Conservation (phyloP, 2,113 vertebrate species). For the Morphnarchus princeps region DNA sequence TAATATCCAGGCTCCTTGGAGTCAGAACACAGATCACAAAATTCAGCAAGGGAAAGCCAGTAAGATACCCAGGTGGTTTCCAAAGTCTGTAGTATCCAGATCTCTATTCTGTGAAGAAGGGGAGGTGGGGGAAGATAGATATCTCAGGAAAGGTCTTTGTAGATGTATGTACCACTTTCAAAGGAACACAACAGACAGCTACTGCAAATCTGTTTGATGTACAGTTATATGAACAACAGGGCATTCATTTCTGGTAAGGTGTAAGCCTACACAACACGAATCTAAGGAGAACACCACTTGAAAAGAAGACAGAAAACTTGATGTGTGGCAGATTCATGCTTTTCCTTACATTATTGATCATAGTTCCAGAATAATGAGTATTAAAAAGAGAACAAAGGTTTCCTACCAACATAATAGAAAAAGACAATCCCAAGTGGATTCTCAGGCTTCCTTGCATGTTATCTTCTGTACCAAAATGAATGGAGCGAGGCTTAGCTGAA, state of each 20-base stretch:
- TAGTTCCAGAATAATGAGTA: background rate
- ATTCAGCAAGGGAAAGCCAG: background rate
- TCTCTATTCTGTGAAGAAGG: background rate
- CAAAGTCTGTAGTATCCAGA: background rate
- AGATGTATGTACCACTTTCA: background rate
- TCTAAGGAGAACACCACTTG: background rate
- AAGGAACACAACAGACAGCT: background rate
- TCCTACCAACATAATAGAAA: background rate
- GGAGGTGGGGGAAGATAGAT: background rate
- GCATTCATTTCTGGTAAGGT: background rate
- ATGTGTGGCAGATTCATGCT: background rate
- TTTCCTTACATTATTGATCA: background rate
- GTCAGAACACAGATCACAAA: background rate
- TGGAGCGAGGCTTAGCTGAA: background rate
- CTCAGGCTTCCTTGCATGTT: background rate
- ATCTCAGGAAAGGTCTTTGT: background rate
- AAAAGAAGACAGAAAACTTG: background rate
- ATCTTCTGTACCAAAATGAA: background rate
- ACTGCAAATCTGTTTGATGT: background rate
- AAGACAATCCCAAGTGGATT: background rate
- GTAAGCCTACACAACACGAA: background rate
- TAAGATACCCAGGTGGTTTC: background rate
- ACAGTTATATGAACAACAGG: background rate
- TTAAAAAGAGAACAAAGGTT: slow-evolving; percentile 19
- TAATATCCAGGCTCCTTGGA: background rate